Evolutionary conservation across 1,140 invertebrate species (phyloP).

Genomic region (Musca domestica): DNA sequence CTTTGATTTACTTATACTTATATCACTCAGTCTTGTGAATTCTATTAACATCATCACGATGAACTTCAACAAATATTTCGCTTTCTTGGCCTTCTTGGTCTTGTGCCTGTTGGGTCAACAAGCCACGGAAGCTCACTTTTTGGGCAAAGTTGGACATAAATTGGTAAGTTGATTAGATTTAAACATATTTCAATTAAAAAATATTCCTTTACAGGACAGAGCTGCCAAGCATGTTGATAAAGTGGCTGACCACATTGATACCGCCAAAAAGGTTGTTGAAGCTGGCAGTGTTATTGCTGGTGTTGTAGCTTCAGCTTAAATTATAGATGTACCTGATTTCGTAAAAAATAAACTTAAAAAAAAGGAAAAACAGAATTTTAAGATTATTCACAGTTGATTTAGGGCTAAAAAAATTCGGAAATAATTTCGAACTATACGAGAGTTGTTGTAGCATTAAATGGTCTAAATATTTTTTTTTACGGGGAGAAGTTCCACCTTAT

Average conservation of each 20-base stretch:
- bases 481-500: too few relatives aligned
- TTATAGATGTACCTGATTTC: too few relatives aligned
- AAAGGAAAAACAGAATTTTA: too few relatives aligned
- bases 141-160: slow-evolving; percentile 14
- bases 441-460: too few relatives aligned
- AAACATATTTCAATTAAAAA: background rate
- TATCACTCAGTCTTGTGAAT: too few relatives aligned
- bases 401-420: too few relatives aligned
- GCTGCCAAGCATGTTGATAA: slow-evolving; percentile 3
- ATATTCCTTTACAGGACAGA: background rate
- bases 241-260: background rate
- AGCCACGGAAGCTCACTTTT: slow-evolving; percentile 5
- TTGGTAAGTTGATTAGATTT: background rate
- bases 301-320: background rate
- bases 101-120: slow-evolving; percentile 21
- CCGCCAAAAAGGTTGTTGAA: slow-evolving; percentile 3
- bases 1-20: too few relatives aligned
- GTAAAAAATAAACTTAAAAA: too few relatives aligned
- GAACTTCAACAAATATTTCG: slow-evolving; percentile 21
- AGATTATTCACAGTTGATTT: too few relatives aligned
- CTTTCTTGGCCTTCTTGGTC: slow-evolving; percentile 10
- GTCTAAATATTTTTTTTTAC: too few relatives aligned
- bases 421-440: too few relatives aligned
- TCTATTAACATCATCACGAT: too few relatives aligned
- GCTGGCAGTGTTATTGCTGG: slow-evolving; percentile 12